These are phyloP conservation scores for Hemicordylus capensis DNA, from an alignment of 2,113 vertebrate species.

Conservation along the genomic window DNA sequence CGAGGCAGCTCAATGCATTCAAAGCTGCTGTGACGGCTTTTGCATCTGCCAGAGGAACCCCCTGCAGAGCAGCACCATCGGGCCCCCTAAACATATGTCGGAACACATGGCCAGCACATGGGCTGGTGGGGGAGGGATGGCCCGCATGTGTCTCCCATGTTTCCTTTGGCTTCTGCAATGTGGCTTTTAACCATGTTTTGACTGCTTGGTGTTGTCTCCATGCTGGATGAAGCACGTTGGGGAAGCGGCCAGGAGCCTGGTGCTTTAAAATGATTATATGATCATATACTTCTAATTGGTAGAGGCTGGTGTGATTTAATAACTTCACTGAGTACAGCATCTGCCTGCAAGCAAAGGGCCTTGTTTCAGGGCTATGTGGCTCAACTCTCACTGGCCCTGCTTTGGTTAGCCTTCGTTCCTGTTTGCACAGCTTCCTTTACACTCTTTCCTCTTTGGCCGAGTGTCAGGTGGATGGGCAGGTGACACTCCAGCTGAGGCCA, in stretches of 20 bases:
- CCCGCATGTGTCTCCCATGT: not conserved
- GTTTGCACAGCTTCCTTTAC: not conserved
- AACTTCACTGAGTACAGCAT: not conserved
- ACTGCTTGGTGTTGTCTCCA: not conserved
- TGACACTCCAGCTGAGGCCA: not conserved
- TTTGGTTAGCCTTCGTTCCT: not conserved
- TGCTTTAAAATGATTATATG: not conserved
- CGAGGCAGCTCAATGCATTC: not conserved
- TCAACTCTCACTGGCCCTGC: not conserved
- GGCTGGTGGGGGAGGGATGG: not conserved
- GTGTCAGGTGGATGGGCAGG: too few species aligned
- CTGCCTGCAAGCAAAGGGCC: not conserved
- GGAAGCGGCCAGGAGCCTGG: not conserved
- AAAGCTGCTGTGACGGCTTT: not conserved
- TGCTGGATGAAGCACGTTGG: not conserved
- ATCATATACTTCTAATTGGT: slow-evolving; percentile 22
- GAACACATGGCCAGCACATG: not conserved
- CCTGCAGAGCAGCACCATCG: not conserved
- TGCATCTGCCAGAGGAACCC: not conserved
- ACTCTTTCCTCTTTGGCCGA: not conserved
- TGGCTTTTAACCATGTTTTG: not conserved
- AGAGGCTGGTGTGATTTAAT: not conserved
- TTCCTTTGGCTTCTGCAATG: not conserved
- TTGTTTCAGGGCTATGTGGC: not conserved
- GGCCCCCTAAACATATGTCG: not conserved